Percentiles rank a stretch among this genome's conserved stretches.
Conservation (phyloP, 2,888 invertebrate species). For the Hybos culiciformis region DNA sequence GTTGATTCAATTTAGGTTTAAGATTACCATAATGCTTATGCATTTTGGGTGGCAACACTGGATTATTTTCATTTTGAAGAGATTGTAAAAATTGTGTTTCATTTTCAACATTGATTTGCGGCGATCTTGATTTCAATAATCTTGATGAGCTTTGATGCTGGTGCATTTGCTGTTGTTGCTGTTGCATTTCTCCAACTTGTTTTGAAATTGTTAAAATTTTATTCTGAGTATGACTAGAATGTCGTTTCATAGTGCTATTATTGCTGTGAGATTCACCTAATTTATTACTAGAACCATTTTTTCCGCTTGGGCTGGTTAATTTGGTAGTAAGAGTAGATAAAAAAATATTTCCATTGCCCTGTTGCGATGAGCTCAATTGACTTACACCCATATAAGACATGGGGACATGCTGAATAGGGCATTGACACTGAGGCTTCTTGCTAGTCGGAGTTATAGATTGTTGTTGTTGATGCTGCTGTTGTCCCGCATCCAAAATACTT, state of each 20-base stretch:
- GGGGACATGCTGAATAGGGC: slow-evolving; percentile 36
- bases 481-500: slow-evolving; percentile 12
- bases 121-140: neutral
- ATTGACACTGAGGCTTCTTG: slow-evolving; percentile 36
- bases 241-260: slow-evolving; percentile 19
- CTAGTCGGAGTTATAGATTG: slow-evolving; percentile 9
- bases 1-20: slow-evolving; percentile 22
- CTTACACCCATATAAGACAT: slow-evolving; percentile 36
- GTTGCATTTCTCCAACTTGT: slow-evolving; percentile 26
- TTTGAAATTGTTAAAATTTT: slow-evolving; percentile 35
- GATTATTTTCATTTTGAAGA: slow-evolving; percentile 23
- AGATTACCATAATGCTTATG: slow-evolving; percentile 35
- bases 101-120: slow-evolving; percentile 9
- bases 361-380: slow-evolving; percentile 22
- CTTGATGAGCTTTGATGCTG: slow-evolving; percentile 1
- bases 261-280: slow-evolving; percentile 12
- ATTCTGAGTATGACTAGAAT: slow-evolving; percentile 15
- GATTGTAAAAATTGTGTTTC: slow-evolving; percentile 16
- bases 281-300: slow-evolving; percentile 12
- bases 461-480: slow-evolving; percentile 8
- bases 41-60: slow-evolving; percentile 36
- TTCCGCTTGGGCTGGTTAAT: slow-evolving; percentile 18
- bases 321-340: slow-evolving; percentile 24
- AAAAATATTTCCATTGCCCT: slow-evolving; percentile 22
- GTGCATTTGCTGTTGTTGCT: slow-evolving; percentile 6